Conservation (phyloP, 1,140 invertebrate genomes). For the Drosophila eugracilis region DNA sequence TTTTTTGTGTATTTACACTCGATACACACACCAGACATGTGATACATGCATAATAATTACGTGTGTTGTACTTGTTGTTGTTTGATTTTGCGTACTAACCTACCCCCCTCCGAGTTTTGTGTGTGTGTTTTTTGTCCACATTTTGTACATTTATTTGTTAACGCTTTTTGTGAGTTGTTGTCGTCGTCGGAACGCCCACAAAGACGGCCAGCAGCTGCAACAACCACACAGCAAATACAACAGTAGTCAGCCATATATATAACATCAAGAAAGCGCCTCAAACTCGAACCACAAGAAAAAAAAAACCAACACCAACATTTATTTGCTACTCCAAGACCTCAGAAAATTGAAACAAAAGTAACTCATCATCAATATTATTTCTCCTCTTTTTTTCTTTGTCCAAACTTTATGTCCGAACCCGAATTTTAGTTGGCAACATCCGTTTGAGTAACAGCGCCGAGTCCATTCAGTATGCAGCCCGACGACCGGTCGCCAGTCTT, state of each 20-base stretch:
- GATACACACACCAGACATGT: slow-evolving; percentile 3
- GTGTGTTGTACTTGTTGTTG: slow-evolving; percentile 63
- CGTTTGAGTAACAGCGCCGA: slow-evolving; percentile 89
- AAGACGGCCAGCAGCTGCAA: slow-evolving; percentile 15
- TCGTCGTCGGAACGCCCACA: slow-evolving; percentile 22
- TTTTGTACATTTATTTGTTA: slow-evolving; percentile 29
- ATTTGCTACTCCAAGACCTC: slow-evolving; percentile 27
- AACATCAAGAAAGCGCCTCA: slow-evolving; percentile 27
- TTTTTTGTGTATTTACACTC: slow-evolving; percentile 14
- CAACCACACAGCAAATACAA: slow-evolving; percentile 13
- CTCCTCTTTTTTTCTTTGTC: slow-evolving; percentile 51
- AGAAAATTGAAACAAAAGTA: slow-evolving; percentile 26
- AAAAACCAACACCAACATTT: slow-evolving; percentile 27
- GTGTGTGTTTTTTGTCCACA: slow-evolving; percentile 34
- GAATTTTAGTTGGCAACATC: slow-evolving; percentile 85
- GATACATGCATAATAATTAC: slow-evolving; percentile 32
- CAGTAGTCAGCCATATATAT: slow-evolving; percentile 33
- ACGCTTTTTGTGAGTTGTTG: slow-evolving; percentile 29
- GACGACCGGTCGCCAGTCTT: slow-evolving; percentile 81
- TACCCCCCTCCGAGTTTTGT: slow-evolving; percentile 32
- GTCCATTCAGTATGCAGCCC: slow-evolving; percentile 86
- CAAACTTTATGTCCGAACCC: slow-evolving; percentile 12
- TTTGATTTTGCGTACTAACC: slow-evolving; percentile 59
- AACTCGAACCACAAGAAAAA: too few relatives aligned
- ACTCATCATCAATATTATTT: slow-evolving; percentile 65